A percentile compares a stretch with the other conserved stretches of the same genome.
These are phyloP conservation scores for Coptodon bakossiorum DNA, from an alignment of 2,113 vertebrate species.

Conservation along the genomic window DNA sequence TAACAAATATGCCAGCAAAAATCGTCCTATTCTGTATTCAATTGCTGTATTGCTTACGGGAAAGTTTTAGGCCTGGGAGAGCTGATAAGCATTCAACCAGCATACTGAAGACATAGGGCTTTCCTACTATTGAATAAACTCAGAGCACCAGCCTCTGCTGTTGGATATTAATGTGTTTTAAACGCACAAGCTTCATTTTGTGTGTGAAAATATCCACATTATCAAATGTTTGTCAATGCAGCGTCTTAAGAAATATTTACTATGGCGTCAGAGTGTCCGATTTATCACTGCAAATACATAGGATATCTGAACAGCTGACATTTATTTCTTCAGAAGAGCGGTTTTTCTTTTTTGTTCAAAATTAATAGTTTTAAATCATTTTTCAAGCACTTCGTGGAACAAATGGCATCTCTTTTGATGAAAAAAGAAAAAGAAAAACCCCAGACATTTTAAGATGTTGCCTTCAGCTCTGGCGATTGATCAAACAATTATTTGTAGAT, in stretches of 20 bases:
- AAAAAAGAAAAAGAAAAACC: not conserved
- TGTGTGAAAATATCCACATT: not conserved
- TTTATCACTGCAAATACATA: not conserved
- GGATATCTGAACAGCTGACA: not conserved
- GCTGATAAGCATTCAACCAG: slow-evolving; percentile 52
- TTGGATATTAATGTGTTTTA: not conserved
- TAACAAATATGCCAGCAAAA: slow-evolving; percentile 19
- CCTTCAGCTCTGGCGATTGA: not conserved
- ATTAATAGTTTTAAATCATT: not conserved
- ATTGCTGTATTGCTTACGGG: slow-evolving; percentile 35
- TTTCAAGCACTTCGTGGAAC: not conserved
- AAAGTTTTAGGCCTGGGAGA: slow-evolving; percentile 36
- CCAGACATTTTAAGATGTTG: not conserved
- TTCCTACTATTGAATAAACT: slow-evolving; percentile 6
- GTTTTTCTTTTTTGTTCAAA: not conserved
- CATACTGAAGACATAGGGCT: slow-evolving; percentile 32
- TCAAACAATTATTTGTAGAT: not conserved
- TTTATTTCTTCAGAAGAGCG: not conserved
- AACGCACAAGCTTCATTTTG: not conserved
- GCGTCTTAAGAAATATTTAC: not conserved
- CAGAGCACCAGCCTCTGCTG: not conserved
- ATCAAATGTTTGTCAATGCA: not conserved
- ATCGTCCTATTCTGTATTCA: slow-evolving; percentile 44
- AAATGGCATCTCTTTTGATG: not conserved
- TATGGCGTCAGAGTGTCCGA: not conserved